Percentiles rank a stretch among this genome's conserved stretches.
Evolutionary conservation across 1,140 invertebrate genomes (phyloP).

Genomic region (Diabrotica virgifera): DNA sequence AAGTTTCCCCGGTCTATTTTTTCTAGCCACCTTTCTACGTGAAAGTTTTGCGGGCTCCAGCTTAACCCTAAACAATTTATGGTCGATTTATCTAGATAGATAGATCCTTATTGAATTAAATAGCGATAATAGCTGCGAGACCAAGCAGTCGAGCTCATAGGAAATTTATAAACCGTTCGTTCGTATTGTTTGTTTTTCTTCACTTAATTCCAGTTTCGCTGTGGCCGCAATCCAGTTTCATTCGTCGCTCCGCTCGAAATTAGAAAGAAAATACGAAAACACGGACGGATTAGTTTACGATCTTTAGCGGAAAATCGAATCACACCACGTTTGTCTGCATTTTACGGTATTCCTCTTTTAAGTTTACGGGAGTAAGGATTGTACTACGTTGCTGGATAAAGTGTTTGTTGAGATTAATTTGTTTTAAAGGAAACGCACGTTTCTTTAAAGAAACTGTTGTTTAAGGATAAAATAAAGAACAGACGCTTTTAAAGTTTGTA

Average conservation of each 20-base stretch:
- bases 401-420: no score
- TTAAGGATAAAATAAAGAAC: no score
- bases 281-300: background rate
- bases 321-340: no score
- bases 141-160: constrained; percentile 27
- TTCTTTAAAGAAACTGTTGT: no score
- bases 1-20: background rate
- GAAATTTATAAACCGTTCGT: constrained; percentile 31
- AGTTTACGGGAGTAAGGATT: no score
- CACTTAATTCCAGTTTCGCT: constrained; percentile 22
- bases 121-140: constrained; percentile 36
- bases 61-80: constrained; percentile 41
- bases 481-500: no score
- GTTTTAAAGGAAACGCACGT: no score
- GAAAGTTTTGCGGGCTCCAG: constrained; percentile 20
- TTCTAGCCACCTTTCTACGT: constrained; percentile 6
- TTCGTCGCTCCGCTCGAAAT: background rate
- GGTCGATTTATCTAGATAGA: constrained; percentile 42
- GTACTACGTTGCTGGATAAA: no score
- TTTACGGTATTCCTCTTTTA: no score
- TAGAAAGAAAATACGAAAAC: background rate
- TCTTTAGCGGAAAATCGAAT: background rate
- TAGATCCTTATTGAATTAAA: constrained; percentile 42
- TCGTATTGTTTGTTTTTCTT: constrained; percentile 29
- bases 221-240: constrained; percentile 13